Evolutionary conservation across 92 coral and sea anemone species (phyloP), one percentile per base, ranked within the genome.

Genomic region (Chrysogorgia sp.): DNA sequence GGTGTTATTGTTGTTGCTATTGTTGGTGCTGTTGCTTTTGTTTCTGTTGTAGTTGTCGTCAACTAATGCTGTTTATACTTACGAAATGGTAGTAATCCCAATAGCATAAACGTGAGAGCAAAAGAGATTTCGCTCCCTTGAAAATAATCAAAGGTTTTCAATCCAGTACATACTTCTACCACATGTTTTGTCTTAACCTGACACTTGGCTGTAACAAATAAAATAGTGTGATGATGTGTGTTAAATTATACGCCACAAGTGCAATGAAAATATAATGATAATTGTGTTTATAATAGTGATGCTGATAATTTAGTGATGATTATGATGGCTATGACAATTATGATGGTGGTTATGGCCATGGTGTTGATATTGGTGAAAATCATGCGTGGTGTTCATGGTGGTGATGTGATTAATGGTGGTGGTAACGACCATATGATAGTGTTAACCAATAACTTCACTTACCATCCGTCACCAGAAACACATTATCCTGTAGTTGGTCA

Each of bases 391-490:
- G n/a, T n/a, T n/a, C n/a, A n/a, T n/a, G n/a, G n/a, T n/a, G n/a
- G 43, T 37, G 12, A 37, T 37, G 12, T 37, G 12, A 37, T 4
- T 37, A 4, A 37, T 4, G 43, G 12, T 37, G 43, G 5, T 37
- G 43, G 12, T 37, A 4, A 37, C 12, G 12, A 37, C 12, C 5
- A 4, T 37, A 12, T n/a, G n/a, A n/a, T n/a, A n/a, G n/a, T n/a
- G n/a, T n/a, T n/a, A n/a, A n/a, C n/a, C n/a, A 58, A 28, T 58
- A 1, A 58, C 0, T 1, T 25, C n/a, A 25, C 33, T 72, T 22
- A 72, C 79, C 79, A 10, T 56, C 37, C 0, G 79, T 72, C 34
- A 56, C 65, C 30, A 72, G 55, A 33, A 72, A 72, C 9, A 72
- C 66, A 34, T 72, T 26, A 72, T 72, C 50, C 35, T 72, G 79